Base-by-base conservation (phyloP, 1,140 invertebrate genomes). In the Cryptotermes secundus region DNA sequence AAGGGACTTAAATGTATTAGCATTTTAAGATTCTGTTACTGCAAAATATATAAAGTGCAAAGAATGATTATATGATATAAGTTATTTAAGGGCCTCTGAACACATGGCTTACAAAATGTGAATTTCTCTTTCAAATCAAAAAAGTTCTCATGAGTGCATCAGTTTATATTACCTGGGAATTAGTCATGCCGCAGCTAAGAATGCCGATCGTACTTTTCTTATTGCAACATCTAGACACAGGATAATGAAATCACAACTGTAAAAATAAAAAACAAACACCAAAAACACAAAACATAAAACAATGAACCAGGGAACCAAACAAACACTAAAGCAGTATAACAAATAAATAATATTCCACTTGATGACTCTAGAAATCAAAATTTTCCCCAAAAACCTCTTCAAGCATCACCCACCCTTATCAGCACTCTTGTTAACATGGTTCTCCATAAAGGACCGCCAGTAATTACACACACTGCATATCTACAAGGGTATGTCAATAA, bases 171-270 rank as follows among this genome's bases (percentile, higher is more conserved):
- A 72, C 59, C 59, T 72, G 59, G 26, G 59, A 72, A 31, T 72
- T 72, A 72, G 59, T 72, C 59, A 72, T 72, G 59, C 59, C 59
- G 26, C 59, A 72, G 59, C 59, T 72, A 72, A 72, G 59, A 72
- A 72, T 31, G 59, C 16, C 7, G 59, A n/a, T 72, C n/a, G 59
- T 72, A 72, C 59, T 72, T 72, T 72, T 72, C 59, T 72, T 72
- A 72, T n/a, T 72, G 59, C 59, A 72, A 72, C 59, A 72, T 72
- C 59, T 72, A 72, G 59, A 72, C 59, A 72, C 59, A 72, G 59
- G 59, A 72, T 31, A 72, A 72, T 72, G 1, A 72, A 72, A 72
- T 72, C 59, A 72, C 59, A 72, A 72, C 59, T 72, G 59, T 31
- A 72, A 72, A 72, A 72, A 72, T 72, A 72, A 72, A 72, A 72